Percentiles rank a stretch among this genome's conserved stretches.
phyloP scores from a whole-genome alignment of 2,888 invertebrate species.

The Pyrochroa serraticornis region DNA sequence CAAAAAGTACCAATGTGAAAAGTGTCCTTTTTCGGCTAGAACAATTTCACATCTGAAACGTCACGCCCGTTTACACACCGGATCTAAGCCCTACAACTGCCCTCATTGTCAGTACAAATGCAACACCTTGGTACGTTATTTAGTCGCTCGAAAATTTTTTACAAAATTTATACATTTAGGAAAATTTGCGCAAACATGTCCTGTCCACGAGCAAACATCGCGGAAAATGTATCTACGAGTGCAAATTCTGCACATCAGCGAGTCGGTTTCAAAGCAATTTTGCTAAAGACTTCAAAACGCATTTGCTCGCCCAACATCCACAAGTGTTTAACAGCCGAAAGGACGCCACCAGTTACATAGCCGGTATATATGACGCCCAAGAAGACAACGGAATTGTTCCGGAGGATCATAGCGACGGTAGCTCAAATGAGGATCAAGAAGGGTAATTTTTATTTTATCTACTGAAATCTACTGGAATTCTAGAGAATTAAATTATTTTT shows the following conservation, averaged over 20 bases:
- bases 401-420: neutral
- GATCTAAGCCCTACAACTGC: constrained; percentile 84
- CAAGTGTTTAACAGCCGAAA: constrained; percentile 60
- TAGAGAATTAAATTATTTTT: no score
- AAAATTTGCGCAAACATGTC: constrained; percentile 88
- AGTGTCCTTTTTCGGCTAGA: constrained; percentile 74
- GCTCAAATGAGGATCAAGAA: constrained; percentile 2
- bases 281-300: constrained; percentile 70
- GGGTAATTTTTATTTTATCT: neutral
- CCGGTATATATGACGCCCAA: constrained; percentile 58
- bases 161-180: constrained; percentile 60
- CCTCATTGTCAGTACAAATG: constrained; percentile 81
- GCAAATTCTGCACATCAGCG: constrained; percentile 65
- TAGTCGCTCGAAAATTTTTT: neutral
- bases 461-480: no score
- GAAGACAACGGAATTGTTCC: constrained; percentile 45
- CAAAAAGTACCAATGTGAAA: constrained; percentile 66
- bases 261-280: constrained; percentile 66
- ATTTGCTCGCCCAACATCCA: constrained; percentile 66
- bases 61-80: constrained; percentile 80
- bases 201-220: constrained; percentile 78
- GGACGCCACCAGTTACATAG: constrained; percentile 61
- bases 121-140: constrained; percentile 72
- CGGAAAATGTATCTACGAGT: constrained; percentile 79
- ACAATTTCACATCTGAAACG: constrained; percentile 75